A percentile compares a stretch with the other conserved stretches of the same genome.
phyloP scores from a whole-genome alignment of 2,113 vertebrate genomes.

The Rhagologus leucostigma region DNA sequence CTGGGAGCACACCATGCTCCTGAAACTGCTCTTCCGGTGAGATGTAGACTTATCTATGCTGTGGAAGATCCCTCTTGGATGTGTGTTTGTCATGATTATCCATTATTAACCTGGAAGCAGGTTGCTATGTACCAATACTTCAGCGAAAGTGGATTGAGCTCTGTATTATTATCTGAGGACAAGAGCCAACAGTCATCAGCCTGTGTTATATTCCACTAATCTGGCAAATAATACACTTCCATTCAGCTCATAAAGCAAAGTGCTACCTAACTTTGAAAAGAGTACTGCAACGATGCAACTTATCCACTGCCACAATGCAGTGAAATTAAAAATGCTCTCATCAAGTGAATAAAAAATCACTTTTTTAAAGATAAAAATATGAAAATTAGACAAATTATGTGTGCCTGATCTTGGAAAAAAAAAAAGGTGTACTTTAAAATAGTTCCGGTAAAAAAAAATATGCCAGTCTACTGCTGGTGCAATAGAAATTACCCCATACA shows the following conservation, averaged over 20 bases:
- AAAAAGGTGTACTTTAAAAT: background rate
- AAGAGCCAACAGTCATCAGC: background rate
- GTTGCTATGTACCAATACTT: background rate
- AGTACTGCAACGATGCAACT: background rate
- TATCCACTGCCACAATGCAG: background rate
- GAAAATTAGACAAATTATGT: background rate
- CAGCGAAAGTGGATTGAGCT: background rate
- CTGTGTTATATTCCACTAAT: background rate
- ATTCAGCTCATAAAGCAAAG: background rate
- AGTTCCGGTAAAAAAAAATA: background rate
- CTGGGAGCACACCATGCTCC: background rate
- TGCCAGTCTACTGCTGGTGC: background rate
- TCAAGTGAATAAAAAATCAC: background rate
- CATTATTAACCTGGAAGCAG: background rate
- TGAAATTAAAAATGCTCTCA: background rate
- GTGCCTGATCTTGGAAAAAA: background rate
- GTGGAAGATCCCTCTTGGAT: background rate
- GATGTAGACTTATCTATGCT: background rate
- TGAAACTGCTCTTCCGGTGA: background rate
- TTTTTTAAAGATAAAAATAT: background rate
- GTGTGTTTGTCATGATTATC: background rate
- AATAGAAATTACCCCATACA: background rate
- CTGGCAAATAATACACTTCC: background rate
- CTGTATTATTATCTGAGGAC: background rate
- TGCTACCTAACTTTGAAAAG: background rate